Evolutionary conservation across 1,140 invertebrate species (phyloP), one percentile per base, ranked within the genome.

Genomic region (Eciton burchellii): DNA sequence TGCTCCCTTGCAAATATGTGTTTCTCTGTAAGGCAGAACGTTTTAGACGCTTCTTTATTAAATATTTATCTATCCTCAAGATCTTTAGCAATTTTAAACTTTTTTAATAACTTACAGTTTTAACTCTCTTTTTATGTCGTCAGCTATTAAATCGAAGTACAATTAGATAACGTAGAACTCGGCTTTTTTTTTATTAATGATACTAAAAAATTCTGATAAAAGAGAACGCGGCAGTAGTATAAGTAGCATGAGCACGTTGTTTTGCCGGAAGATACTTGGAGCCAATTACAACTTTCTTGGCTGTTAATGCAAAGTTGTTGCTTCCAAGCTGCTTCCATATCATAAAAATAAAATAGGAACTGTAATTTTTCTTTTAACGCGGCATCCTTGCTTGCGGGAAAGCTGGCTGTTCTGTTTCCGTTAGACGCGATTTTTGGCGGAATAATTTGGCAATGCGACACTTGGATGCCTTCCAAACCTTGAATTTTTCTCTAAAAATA

Each of bases 71-170:
- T 52, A 26, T 24, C 6, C 6, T 35, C 35, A 35, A 35, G 35
- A 81, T 72, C 21, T 49, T 45, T 35, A 35, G 6, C 6, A 35
- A 35, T 3, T 41, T 65, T 73, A 26, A 45, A 56, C n/a, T 71
- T 60, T 41, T 73, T 59, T 73, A 73, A 26, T 60, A 41, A 41
- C 0, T 6, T 21, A 16, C 1, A 35, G 19, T 71, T 12, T 70
- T 35, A 54, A n/a, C n/a, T n/a, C n/a, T n/a, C n/a, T n/a, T 35
- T 35, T 35, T 35, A 35, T 35, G 35, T 56, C 19, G 12, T 14
- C n/a, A n/a, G 14, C 3, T 59, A 59, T 41, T 49, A 70, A 19
- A 19, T 60, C 8, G 68, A 56, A 49, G 14, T 49, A 47, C 45
- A 66, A 8, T 66, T 26, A 9, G 12, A 43, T 49, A 70, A 70